Evolutionary conservation across 2,113 vertebrate genomes (phyloP), one percentile per base, ranked within the genome.

Genomic region (Corythaeola cristata): DNA sequence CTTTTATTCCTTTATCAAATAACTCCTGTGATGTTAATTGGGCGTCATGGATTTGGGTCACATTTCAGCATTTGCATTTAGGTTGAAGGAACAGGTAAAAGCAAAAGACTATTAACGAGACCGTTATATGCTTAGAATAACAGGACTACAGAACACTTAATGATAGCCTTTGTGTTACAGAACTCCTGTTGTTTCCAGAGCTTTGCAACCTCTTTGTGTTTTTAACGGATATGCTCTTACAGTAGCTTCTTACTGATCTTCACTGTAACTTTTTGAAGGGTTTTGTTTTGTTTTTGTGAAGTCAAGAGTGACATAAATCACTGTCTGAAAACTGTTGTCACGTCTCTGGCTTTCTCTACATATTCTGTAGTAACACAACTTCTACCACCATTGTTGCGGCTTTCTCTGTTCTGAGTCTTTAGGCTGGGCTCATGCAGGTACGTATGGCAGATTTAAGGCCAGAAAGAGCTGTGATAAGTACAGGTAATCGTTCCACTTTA

Each of bases 1-100:
- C 69, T 96, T 97, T 91, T 90, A 64, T 96, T 97, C 60, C 89
- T 64, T 75, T 95, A 88, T 91, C 89, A 60, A 17, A 66, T 73
- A 96, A 53, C 76, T 96, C 41, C 85, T 97, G 62, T 96, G 95
- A 95, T 95, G 91, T 96, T 97, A 97, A 97, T 96, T 95, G 89
- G 76, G 82, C 87, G 56, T 89, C 83, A 63, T 90, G 66, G 88
- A 97, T 98, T 91, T 97, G 93, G 95, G 88, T 96, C 91, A 91
- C 41, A 52, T 75, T 68, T 82, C 50, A 81, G 45, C 35, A 37
- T 91, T 97, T 96, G 69, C 58, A 62, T 96, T 84, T 79, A 95
- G 39, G 41, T 93, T 96, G 93, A 91, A 95, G 64, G 71, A 95
- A 89, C 30, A 87, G 49, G 55, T 85, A 55, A 81, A 85, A 76